Percentiles rank a stretch among this genome's conserved stretches.
phyloP scores from a whole-genome alignment of 2,113 vertebrate species.

The Paralichthys olivaceus region DNA sequence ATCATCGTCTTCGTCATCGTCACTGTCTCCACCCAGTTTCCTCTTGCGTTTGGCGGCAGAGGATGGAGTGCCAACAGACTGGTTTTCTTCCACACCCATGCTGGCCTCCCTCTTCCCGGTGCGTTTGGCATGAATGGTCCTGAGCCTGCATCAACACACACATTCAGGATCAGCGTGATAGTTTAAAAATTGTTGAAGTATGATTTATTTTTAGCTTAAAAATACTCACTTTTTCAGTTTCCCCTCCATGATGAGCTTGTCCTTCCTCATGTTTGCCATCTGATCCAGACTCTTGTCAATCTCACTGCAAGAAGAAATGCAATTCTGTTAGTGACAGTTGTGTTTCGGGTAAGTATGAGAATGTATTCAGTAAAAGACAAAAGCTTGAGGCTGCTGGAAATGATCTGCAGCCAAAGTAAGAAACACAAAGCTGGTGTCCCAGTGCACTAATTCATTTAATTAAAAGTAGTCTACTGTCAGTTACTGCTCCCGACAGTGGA shows the following conservation, averaged over 20 bases:
- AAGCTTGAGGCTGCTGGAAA: background rate
- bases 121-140: conserved; percentile 94
- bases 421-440: conserved; percentile 12
- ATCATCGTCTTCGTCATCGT: conserved; percentile 92
- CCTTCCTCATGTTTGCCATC: conserved; percentile 98
- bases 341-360: conserved; percentile 8
- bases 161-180: background rate
- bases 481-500: conserved; percentile 26
- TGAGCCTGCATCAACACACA: conserved; percentile 82
- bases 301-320: conserved; percentile 86
- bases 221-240: conserved; percentile 96
- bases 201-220: background rate
- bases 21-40: conserved; percentile 90
- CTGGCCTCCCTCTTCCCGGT: conserved; percentile 91
- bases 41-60: conserved; percentile 89
- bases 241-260: conserved; percentile 98
- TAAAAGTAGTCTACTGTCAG: conserved; percentile 44
- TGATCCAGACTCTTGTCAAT: conserved; percentile 99
- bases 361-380: conserved; percentile 7
- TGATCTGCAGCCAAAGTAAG: conserved; percentile 19
- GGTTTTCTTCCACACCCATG: conserved; percentile 87
- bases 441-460: conserved; percentile 39
- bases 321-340: conserved; percentile 18
- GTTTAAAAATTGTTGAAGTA: background rate
- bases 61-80: conserved; percentile 85